Conservation (phyloP, 2,888 invertebrate species). For the Chrysopilus asiliformis region DNA sequence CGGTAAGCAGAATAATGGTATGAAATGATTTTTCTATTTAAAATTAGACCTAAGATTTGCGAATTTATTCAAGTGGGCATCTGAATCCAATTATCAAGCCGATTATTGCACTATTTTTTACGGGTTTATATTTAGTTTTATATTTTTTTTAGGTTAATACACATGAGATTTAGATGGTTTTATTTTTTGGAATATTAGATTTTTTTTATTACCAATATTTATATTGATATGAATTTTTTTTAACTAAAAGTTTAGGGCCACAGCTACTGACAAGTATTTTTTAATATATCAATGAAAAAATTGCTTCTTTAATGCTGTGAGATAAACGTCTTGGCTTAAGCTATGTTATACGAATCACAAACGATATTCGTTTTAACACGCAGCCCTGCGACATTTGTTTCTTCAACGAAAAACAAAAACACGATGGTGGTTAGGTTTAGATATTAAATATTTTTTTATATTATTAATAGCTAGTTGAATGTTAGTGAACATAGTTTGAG, state of each 20-base stretch:
- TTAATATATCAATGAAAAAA: too few species aligned
- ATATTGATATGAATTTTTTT: too few species aligned
- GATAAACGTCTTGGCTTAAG: conserved; percentile 31
- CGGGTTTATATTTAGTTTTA: background rate
- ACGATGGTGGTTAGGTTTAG: conserved; percentile 3
- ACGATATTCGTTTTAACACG: conserved; percentile 31
- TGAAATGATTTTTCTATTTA: conserved; percentile 10
- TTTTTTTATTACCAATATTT: background rate
- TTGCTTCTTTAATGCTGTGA: conserved; percentile 25
- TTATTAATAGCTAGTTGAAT: too few species aligned
- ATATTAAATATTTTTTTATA: background rate
- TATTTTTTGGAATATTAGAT: too few species aligned
- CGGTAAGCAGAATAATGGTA: conserved; percentile 16
- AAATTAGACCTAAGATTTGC: conserved; percentile 2
- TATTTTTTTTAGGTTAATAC: conserved; percentile 2
- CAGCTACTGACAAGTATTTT: conserved; percentile 13
- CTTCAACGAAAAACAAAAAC: too few species aligned
- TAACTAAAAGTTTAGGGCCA: too few species aligned
- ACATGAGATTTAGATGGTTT: too few species aligned
- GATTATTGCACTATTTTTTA: too few species aligned
- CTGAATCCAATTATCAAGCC: too few species aligned
- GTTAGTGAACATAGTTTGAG: background rate
- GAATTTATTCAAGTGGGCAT: background rate
- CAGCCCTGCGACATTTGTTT: conserved; percentile 29
- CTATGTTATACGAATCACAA: conserved; percentile 33